A percentile compares a stretch with the other conserved stretches of the same genome.
Evolutionary conservation across 2,113 vertebrate species (phyloP).

Genomic region (Scophthalmus maximus): DNA sequence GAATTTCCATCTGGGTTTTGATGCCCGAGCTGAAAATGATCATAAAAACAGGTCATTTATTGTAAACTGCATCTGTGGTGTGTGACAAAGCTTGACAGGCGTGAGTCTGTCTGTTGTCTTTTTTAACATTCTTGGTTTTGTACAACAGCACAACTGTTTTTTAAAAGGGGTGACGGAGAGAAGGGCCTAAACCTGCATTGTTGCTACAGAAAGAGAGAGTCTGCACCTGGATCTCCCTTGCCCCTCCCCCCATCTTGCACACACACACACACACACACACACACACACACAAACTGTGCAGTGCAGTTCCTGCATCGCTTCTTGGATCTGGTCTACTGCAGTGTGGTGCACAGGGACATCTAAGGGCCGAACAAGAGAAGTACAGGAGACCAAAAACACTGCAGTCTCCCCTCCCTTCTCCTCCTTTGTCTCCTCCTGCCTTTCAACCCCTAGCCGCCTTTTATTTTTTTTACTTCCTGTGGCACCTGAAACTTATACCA

Average conservation of each 20-base stretch:
- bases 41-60: too few species aligned
- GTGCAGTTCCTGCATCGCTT: conserved; percentile 35
- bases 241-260: conserved; percentile 4
- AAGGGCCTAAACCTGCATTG: conserved; percentile 32
- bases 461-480: too few species aligned
- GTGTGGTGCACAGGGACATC: conserved; percentile 68
- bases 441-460: too few species aligned
- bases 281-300: conserved; percentile 36
- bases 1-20: too few species aligned
- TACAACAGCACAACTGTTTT: too few species aligned
- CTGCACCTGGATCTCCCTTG: conserved; percentile 21
- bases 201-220: conserved; percentile 19
- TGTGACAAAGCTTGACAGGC: too few species aligned
- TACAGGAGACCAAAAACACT: conserved; percentile 71
- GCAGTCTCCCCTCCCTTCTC: conserved; percentile 65
- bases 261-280: neutral
- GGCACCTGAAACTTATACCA: too few species aligned
- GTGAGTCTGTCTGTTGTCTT: too few species aligned
- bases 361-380: conserved; percentile 63
- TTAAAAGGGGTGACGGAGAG: neutral
- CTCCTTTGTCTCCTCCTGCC: neutral
- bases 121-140: too few species aligned
- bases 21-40: neutral
- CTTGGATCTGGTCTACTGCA: conserved; percentile 19
- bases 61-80: too few species aligned